Percentiles rank a stretch among this genome's conserved stretches.
phyloP scores from a whole-genome alignment of 2,113 vertebrate genomes.

The Epinephelus moara region DNA sequence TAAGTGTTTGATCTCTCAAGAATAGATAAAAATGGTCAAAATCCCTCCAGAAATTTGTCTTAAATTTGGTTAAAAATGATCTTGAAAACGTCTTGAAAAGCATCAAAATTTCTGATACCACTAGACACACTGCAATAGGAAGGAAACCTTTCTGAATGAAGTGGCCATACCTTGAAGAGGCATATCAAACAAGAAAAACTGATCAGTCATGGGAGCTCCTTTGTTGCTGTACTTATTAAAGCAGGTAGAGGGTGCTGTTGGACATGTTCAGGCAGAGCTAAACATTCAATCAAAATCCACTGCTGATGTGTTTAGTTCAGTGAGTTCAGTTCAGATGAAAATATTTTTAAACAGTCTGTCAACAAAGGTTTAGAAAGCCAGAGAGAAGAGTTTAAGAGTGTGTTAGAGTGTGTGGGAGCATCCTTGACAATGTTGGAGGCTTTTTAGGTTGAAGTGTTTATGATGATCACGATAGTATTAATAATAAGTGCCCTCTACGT shows the following conservation, averaged over 20 bases:
- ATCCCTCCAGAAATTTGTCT: no score
- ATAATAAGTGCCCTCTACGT: not conserved
- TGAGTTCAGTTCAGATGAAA: not conserved
- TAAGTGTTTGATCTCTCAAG: no score
- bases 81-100: no score
- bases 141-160: not conserved
- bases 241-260: not conserved
- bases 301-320: not conserved
- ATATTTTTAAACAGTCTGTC: not conserved
- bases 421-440: not conserved
- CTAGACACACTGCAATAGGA: not conserved
- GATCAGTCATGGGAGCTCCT: no score
- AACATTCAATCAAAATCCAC: not conserved
- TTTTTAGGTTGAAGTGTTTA: constrained; percentile 3
- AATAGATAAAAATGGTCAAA: no score
- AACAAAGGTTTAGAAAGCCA: not conserved
- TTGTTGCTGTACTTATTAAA: not conserved
- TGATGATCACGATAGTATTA: not conserved
- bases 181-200: no score
- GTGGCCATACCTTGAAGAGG: not conserved
- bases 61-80: no score
- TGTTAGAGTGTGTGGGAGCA: not conserved
- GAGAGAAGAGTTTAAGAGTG: not conserved
- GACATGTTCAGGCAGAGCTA: not conserved
- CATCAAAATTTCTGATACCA: no score